These are phyloP conservation scores for Timema podura DNA, from an alignment of 2,888 invertebrate species.

Conservation along the genomic window DNA sequence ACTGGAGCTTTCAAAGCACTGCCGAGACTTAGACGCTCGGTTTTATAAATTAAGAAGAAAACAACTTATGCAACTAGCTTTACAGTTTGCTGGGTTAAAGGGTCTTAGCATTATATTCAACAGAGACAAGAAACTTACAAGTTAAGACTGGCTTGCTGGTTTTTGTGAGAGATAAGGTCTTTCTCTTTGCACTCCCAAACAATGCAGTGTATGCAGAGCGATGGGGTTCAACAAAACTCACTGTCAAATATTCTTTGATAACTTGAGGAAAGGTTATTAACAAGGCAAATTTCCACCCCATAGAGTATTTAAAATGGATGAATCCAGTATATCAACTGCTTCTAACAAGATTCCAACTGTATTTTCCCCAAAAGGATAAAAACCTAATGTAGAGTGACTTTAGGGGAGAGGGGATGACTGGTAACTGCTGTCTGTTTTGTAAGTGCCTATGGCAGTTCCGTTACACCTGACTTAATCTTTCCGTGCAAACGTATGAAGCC, in stretches of 20 bases:
- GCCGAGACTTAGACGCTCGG: too few relatives aligned
- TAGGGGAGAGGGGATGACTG: too few relatives aligned
- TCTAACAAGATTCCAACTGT: constrained; percentile 36
- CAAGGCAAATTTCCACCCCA: constrained; percentile 33
- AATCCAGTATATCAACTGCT: constrained; percentile 35
- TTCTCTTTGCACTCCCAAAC: constrained; percentile 36
- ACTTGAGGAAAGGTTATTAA: constrained; percentile 33
- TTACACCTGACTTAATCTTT: constrained; percentile 32
- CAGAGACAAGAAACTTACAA: too few relatives aligned
- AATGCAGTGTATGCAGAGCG: constrained; percentile 38
- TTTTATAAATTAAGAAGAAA: too few relatives aligned
- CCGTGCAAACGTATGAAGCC: constrained; percentile 29
- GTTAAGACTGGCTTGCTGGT: too few relatives aligned
- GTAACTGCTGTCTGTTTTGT: too few relatives aligned
- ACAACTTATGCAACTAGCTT: too few relatives aligned
- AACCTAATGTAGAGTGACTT: neutral
- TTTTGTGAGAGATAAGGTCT: constrained; percentile 20
- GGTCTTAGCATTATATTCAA: too few relatives aligned
- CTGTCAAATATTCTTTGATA: constrained; percentile 36
- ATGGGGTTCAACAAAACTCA: constrained; percentile 39
- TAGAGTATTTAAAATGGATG: constrained; percentile 34
- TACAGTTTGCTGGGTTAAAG: too few relatives aligned
- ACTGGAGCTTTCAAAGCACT: too few relatives aligned
- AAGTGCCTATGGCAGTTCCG: constrained; percentile 28
- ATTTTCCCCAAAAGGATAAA: constrained; percentile 35